Evolutionary conservation across 2,888 invertebrate genomes (phyloP).

Genomic region (Harpalus rubripes): DNA sequence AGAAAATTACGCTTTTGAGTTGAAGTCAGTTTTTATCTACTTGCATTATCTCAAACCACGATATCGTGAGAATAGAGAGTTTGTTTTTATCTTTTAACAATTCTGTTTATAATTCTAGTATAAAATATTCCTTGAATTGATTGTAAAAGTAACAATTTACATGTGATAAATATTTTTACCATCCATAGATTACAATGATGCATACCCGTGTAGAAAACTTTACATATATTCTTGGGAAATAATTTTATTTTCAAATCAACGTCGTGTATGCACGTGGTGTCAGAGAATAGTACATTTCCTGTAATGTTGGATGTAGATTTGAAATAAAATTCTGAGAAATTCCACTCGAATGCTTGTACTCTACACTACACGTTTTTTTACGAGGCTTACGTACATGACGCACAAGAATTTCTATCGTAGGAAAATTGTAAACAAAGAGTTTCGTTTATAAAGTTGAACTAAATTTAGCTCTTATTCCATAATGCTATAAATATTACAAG

Average conservation of each 20-base stretch:
- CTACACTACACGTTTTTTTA: slow-evolving; percentile 16
- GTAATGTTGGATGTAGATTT: slow-evolving; percentile 1
- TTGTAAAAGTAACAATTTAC: slow-evolving; percentile 27
- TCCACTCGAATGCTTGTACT: slow-evolving; percentile 14
- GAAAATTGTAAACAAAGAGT: slow-evolving; percentile 24
- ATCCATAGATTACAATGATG: slow-evolving; percentile 21
- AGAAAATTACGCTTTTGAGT: slow-evolving; percentile 6
- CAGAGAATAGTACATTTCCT: slow-evolving; percentile 35
- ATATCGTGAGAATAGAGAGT: slow-evolving; percentile 21
- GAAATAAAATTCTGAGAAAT: slow-evolving; percentile 42
- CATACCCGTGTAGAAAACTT: background rate
- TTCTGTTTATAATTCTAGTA: slow-evolving; percentile 8
- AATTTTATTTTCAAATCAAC: slow-evolving; percentile 22
- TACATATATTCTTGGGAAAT: slow-evolving; percentile 16
- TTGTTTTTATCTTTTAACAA: background rate
- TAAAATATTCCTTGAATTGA: slow-evolving; percentile 12
- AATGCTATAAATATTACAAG: background rate
- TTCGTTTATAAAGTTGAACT: slow-evolving; percentile 3
- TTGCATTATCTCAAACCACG: slow-evolving; percentile 3
- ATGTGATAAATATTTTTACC: slow-evolving; percentile 33
- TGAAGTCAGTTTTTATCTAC: slow-evolving; percentile 4
- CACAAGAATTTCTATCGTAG: slow-evolving; percentile 29
- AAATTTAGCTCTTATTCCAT: background rate
- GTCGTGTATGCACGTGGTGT: background rate
- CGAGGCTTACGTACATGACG: slow-evolving; percentile 13